Percentiles rank a stretch among this genome's conserved stretches.
Conservation (phyloP, 2,113 vertebrate genomes). For the Madoqua kirkii region DNA sequence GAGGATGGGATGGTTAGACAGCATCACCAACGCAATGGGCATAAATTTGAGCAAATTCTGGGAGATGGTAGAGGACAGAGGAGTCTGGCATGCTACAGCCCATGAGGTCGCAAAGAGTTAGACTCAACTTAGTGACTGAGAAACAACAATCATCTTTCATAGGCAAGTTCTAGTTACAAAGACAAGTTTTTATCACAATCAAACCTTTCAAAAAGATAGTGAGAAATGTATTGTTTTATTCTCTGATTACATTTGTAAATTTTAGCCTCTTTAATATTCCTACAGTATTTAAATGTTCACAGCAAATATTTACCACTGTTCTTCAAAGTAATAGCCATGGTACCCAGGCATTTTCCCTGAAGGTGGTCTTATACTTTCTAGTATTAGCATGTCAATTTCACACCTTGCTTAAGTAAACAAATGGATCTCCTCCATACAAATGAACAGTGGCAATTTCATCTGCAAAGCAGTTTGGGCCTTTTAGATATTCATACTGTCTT, state of each 20-base stretch:
- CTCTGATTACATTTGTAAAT: background rate
- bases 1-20: background rate
- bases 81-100: background rate
- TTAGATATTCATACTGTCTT: background rate
- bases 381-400: slow-evolving; percentile 40
- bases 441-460: background rate
- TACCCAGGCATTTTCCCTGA: slow-evolving; percentile 51
- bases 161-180: background rate
- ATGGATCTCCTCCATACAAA: background rate
- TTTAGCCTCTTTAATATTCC: background rate
- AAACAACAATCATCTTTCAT: background rate
- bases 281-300: background rate
- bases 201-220: background rate
- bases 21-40: background rate
- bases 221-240: background rate
- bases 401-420: slow-evolving; percentile 50
- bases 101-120: background rate
- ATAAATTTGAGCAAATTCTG: background rate
- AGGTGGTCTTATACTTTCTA: slow-evolving; percentile 44
- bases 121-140: accelerated
- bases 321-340: background rate
- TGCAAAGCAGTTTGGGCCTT: background rate
- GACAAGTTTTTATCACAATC: background rate
- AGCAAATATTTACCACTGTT: background rate
- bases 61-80: background rate